These are phyloP conservation scores for Cryptoblepharus egeriae DNA, from an alignment of 2,797 vertebrate genomes.

Conservation along the genomic window DNA sequence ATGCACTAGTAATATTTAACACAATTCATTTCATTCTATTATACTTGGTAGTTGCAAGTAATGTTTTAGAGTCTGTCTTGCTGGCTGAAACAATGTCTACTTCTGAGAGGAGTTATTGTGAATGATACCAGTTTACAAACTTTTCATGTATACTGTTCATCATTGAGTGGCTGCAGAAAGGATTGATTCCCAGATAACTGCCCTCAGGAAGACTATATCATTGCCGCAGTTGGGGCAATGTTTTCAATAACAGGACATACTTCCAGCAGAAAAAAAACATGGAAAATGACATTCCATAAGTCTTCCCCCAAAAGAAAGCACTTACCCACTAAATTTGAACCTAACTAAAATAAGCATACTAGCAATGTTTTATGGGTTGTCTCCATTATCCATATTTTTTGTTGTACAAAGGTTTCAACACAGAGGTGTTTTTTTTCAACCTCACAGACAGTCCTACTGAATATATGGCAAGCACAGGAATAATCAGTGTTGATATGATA, in stretches of 20 bases:
- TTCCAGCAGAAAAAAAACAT: background rate
- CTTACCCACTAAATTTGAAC: background rate
- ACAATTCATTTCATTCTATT: background rate
- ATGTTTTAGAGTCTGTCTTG: rapidly evolving
- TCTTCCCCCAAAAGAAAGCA: background rate
- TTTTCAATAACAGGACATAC: background rate
- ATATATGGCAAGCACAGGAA: background rate
- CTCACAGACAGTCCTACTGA: constrained; percentile 8
- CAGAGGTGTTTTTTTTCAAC: background rate
- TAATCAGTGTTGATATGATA: background rate
- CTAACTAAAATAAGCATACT: background rate
- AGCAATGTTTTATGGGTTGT: background rate
- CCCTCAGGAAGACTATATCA: background rate
- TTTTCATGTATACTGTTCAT: too few species aligned
- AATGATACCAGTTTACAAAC: too few species aligned
- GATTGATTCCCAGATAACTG: background rate
- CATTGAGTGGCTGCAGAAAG: background rate
- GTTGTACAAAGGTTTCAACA: background rate
- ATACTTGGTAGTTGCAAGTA: background rate
- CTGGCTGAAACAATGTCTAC: background rate
- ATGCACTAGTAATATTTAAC: background rate
- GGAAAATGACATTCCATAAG: background rate
- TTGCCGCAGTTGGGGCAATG: background rate
- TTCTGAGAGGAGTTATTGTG: background rate
- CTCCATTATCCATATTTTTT: background rate